Evolutionary conservation across 2,113 vertebrate species (phyloP).

Genomic region (Centropus bengalensis): DNA sequence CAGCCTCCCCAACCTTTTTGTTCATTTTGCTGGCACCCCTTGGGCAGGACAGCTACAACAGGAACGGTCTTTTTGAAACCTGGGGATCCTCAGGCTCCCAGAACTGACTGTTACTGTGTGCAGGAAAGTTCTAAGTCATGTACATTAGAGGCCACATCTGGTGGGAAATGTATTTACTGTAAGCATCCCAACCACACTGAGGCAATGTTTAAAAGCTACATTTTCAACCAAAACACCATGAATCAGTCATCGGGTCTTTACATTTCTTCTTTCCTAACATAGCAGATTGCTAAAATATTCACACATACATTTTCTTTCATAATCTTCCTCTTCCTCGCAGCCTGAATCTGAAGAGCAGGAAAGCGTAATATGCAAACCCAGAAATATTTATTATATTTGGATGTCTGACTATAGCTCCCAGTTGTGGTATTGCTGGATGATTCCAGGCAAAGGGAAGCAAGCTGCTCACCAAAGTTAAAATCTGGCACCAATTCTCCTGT

Average conservation of each 20-base stretch:
- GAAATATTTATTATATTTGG: conserved; percentile 44
- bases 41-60: conserved; percentile 21
- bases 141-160: conserved; percentile 24
- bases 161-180: conserved; percentile 23
- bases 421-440: neutral
- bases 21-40: conserved; percentile 2
- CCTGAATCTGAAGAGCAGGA: neutral
- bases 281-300: conserved; percentile 17
- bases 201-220: conserved; percentile 36
- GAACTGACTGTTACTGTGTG: neutral
- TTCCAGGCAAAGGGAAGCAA: conserved; percentile 31
- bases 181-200: conserved; percentile 20
- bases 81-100: neutral
- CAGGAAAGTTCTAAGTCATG: conserved; percentile 1
- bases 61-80: conserved; percentile 15
- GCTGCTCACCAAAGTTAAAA: conserved; percentile 5
- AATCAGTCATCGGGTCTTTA: conserved; percentile 37
- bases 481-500: neutral
- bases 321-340: conserved; percentile 13
- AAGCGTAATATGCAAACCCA: neutral
- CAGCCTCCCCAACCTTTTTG: conserved; percentile 18
- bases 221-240: conserved; percentile 41
- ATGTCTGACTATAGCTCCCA: neutral
- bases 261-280: conserved; percentile 28
- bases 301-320: neutral